These are phyloP conservation scores for Synergus itoensis DNA, from an alignment of 2,888 invertebrate genomes.

Conservation along the genomic window DNA sequence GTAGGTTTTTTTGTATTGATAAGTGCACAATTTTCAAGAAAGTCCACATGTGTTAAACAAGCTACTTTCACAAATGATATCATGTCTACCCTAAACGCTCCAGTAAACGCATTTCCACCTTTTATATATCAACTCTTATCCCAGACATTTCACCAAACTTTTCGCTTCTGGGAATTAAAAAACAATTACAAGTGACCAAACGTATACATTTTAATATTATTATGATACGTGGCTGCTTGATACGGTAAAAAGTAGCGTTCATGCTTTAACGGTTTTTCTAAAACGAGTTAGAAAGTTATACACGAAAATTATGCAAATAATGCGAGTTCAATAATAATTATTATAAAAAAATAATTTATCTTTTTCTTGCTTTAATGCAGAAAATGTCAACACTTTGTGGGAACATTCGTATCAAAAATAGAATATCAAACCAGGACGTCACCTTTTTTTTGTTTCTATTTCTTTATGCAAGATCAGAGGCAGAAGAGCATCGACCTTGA, in stretches of 20 bases:
- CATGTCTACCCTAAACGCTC: neutral
- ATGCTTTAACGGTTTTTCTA: too few species aligned
- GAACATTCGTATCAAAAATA: neutral
- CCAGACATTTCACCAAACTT: too few species aligned
- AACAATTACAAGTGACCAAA: too few species aligned
- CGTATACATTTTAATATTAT: too few species aligned
- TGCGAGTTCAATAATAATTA: too few species aligned
- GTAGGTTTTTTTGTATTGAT: too few species aligned
- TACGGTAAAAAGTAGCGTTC: neutral
- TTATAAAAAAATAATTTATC: too few species aligned
- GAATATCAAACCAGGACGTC: slow-evolving; percentile 9
- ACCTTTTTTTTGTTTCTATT: slow-evolving; percentile 15
- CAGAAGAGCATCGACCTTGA: slow-evolving; percentile 37
- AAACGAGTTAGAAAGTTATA: too few species aligned
- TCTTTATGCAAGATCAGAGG: slow-evolving; percentile 16
- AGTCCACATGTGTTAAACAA: neutral
- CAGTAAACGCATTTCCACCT: neutral
- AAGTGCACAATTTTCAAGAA: neutral
- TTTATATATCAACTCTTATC: neutral
- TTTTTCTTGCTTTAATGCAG: neutral
- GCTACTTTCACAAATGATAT: neutral
- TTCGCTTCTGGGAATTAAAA: too few species aligned
- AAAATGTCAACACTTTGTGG: neutral
- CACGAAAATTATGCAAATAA: too few species aligned
- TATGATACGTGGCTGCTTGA: too few species aligned